Percentiles rank a stretch among this genome's conserved stretches.
Evolutionary conservation across 2,888 invertebrate species (phyloP).

Genomic region (Hemicrepidius hirtus): DNA sequence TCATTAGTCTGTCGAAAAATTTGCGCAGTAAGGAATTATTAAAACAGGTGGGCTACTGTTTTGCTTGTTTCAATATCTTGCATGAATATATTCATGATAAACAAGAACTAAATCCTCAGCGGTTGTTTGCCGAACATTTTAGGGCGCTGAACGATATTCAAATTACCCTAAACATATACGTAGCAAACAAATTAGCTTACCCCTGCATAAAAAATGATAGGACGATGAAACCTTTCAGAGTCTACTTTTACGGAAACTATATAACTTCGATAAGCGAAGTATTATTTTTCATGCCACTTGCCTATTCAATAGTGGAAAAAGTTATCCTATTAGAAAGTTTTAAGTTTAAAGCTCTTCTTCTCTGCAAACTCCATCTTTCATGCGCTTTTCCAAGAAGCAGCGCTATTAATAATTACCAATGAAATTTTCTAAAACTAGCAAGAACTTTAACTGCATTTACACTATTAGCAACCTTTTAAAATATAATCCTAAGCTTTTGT

Average conservation of each 20-base stretch:
- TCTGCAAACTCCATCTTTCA: neutral
- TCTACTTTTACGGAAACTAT: neutral
- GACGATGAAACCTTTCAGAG: neutral
- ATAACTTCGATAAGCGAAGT: slow-evolving; percentile 25
- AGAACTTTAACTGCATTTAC: too few relatives aligned
- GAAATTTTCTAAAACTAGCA: neutral
- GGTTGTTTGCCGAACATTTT: slow-evolving; percentile 40
- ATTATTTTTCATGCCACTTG: slow-evolving; percentile 19
- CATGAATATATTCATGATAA: slow-evolving; percentile 51
- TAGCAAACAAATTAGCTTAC: slow-evolving; percentile 38
- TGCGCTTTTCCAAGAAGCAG: neutral
- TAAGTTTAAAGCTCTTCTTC: slow-evolving; percentile 15
- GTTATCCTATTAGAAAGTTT: slow-evolving; percentile 36
- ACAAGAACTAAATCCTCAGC: slow-evolving; percentile 43
- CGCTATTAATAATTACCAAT: slow-evolving; percentile 9
- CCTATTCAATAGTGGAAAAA: slow-evolving; percentile 20
- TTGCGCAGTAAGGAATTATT: slow-evolving; percentile 8
- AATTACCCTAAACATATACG: slow-evolving; percentile 34
- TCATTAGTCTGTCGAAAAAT: slow-evolving; percentile 15
- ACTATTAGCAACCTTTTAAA: too few relatives aligned
- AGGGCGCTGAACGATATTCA: slow-evolving; percentile 37
- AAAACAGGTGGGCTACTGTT: slow-evolving; percentile 34
- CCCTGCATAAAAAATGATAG: slow-evolving; percentile 1
- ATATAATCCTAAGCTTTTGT: too few relatives aligned
- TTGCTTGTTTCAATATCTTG: slow-evolving; percentile 44